Evolutionary conservation across 2,797 vertebrate genomes (phyloP), one percentile per base, ranked within the genome.

Genomic region (Cetoscarus ocellatus): DNA sequence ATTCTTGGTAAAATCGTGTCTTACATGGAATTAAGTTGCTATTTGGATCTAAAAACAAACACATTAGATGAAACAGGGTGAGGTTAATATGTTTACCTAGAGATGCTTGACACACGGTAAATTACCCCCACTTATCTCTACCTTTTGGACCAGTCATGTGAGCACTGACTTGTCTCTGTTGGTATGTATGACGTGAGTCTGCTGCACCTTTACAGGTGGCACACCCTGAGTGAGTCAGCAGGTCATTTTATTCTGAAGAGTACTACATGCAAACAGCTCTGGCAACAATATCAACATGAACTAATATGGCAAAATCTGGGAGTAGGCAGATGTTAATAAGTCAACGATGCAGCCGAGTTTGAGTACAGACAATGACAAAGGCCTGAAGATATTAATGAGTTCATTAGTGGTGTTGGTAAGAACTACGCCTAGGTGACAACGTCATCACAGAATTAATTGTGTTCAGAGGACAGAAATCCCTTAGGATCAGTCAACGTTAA

Each of bases 181-280:
- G 89, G 90, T 78, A 90, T 91, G 88, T 62, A 55, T 78, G 48
- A 80, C n/a, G 40, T 47, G 18, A 39, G 35, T 0, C 10, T n/a
- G 70, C 51, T n/a, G 6, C 84, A 89, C 86, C 84, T 84, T 82
- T 71, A 52, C 85, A 91, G 89, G 92, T 91, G 88, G 77, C 83
- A 67, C 90, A 55, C 80, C 86, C 74, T 69, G 0, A 18, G 47
- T 87, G 89, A 91, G 61, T 89, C 88, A 88, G 81, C 13, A 10
- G 14, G 45, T 18, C 61, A 84, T 27, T 62, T 69, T 68, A 88
- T 76, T 3, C 48, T 50, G 4, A 66, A 57, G 27, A 6, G 6
- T 3, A 13, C 78, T 65, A 84, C 67, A 78, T 72, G 8, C 1
- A 7, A 63, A 9, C 43, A 47, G 70, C 56, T 61, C 44, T 3